Evolutionary conservation across 2,888 invertebrate species (phyloP), one percentile per base, ranked within the genome.

Genomic region (Melieria crassipennis): DNA sequence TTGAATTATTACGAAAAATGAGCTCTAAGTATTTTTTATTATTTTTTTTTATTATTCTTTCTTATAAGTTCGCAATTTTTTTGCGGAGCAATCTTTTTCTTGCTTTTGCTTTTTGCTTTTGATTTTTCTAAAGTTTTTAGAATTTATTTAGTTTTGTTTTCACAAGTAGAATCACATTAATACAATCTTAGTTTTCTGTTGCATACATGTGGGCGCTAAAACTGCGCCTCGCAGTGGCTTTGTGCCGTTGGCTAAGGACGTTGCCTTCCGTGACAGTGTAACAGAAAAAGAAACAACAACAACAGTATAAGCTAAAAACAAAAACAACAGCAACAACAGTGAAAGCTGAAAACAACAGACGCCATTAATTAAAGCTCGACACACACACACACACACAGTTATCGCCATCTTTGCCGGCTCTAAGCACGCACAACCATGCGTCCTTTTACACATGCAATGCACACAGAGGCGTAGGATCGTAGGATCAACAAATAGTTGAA

Each of bases 281-380:
- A 52, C 6, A 6, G 13, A 5, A 30, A 30, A 30, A 30, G 30
- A 30, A 30, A 52, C 7, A 52, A 9, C 9, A 57, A 30, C 9
- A 13, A 7, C 7, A 57, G 13, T 16, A 57, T 4, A 13, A 57
- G 30, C 57, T 16, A 2, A 16, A 16, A 16, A 16, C 30, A 30
- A 30, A 2, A 45, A 52, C 64, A 11, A 7, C 52, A 42, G 52
- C 52, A 56, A 30, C 11, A 56, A 46, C 65, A 65, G 7, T 16
- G 16, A 45, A 7, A 56, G 46, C 65, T n/a, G 47, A 5, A 63
- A 58, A 58, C 67, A 74, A 75, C 75, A 75, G 74, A 73, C 75
- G 75, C 75, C 76, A 76, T 76, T 76, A 76, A 76, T 76, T 76
- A 76, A 75, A 76, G 50, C 75, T 75, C 75, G 75, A 76, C 76